phyloP scores from a whole-genome alignment of 2,113 vertebrate genomes.

The Tapirus terrestris region DNA sequence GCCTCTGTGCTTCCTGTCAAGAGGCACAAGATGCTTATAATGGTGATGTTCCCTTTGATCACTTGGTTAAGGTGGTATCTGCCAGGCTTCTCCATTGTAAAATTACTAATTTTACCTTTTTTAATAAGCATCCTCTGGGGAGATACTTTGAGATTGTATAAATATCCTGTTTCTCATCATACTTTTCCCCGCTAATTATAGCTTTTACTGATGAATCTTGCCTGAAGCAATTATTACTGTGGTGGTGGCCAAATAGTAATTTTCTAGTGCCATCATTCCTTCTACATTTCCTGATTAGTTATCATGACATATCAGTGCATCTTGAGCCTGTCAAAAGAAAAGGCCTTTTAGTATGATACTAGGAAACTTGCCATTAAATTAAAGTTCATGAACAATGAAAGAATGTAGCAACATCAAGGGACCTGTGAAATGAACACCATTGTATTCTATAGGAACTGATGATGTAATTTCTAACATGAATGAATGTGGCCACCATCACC shows the following conservation, averaged over 20 bases:
- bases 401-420: not conserved
- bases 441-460: not conserved
- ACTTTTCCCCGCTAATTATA: not conserved
- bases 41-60: not conserved
- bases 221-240: not conserved
- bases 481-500: not conserved
- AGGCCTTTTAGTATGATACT: not conserved
- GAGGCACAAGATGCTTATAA: not conserved
- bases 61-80: not conserved
- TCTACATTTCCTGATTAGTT: not conserved
- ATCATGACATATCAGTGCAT: not conserved
- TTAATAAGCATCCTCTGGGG: not conserved
- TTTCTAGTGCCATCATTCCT: not conserved
- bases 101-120: not conserved
- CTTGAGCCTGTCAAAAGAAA: not conserved
- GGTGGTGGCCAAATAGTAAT: not conserved
- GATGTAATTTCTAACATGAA: not conserved
- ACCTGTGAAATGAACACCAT: not conserved
- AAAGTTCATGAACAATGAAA: not conserved
- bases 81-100: not conserved
- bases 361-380: not conserved
- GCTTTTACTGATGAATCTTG: not conserved
- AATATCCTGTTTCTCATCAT: not conserved
- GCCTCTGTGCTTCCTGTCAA: not conserved
- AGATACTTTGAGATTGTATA: not conserved